Evolutionary conservation across 2,888 invertebrate genomes (phyloP), one percentile per base, ranked within the genome.

Genomic region (Oxystoma pomonae): DNA sequence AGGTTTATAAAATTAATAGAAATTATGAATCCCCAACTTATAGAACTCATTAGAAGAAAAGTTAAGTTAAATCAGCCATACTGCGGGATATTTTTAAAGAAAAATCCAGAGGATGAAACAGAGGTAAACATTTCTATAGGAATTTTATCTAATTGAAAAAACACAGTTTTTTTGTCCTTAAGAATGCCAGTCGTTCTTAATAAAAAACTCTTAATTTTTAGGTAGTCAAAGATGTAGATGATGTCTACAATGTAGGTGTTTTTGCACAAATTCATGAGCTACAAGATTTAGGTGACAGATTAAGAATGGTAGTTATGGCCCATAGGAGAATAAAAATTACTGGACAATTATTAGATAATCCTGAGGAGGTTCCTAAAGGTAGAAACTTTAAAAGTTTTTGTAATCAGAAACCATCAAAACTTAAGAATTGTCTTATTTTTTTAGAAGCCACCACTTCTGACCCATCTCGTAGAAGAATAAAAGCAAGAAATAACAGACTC

Each of bases 241-340:
- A 99, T 68, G 84, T 99, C 51, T 92, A 97, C 77, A 82, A 86
- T 59, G 86, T 97, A 20, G 99, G 99, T 7, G 94, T 97, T 1
- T 99, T 99, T 81, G 98, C 96, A 7, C 97, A 98, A 82, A 98
- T 99, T 69, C 94, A 96, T 72, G 98, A 99, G 81, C 87, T 99
- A 82, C 96, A 98, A 78, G 98, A 98, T 77, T 84, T 96, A 77
- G 97, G 95, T 3, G 94, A 93, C 75, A 90, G 90, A 77, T 79
- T 97, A 58, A 84, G 95, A 64, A 85, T 99, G 74, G 95, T 99
- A 2, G 91, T 98, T 7, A 95, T 96, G 89, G 98, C 96, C 0
- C 96, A 98, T 78, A 83, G 98, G 64, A 84, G 97, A 68, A 92
- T 95, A 51, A 88, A 87, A 78, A 90, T 94, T 35, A 87, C 90